A percentile compares a stretch with the other conserved stretches of the same genome.
These are phyloP conservation scores for Peribatodes rhomboidaria DNA, from an alignment of 2,888 invertebrate species.

Conservation along the genomic window DNA sequence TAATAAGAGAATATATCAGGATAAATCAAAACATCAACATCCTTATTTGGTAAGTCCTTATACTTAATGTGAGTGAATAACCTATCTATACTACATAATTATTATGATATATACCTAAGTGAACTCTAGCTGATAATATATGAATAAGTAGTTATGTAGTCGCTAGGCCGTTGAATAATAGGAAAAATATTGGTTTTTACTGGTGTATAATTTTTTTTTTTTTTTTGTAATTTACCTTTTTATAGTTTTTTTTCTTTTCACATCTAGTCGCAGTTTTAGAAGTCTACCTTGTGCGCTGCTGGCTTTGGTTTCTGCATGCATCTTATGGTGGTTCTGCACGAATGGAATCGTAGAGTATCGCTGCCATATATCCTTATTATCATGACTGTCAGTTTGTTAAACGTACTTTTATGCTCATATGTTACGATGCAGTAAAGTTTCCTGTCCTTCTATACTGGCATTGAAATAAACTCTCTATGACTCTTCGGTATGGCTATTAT, in stretches of 20 bases:
- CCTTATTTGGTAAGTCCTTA: no score
- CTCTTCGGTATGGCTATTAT: neutral
- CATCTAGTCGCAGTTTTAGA: neutral
- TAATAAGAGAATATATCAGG: no score
- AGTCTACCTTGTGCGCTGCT: conserved; percentile 2
- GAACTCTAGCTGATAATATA: no score
- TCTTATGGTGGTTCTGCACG: conserved; percentile 32
- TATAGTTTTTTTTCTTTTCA: no score
- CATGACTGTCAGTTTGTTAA: conserved; percentile 21
- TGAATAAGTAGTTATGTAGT: no score
- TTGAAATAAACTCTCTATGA: conserved; percentile 6
- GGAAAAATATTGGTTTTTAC: no score
- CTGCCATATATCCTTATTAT: conserved; percentile 24
- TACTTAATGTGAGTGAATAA: no score
- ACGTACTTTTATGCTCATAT: conserved; percentile 23
- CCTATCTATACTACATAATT: no score
- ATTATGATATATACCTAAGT: no score
- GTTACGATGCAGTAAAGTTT: conserved; percentile 33
- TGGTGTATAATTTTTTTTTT: no score
- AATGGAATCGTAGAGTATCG: conserved; percentile 22
- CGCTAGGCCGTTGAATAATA: no score
- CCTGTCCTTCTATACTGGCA: conserved; percentile 16
- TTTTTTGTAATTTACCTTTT: neutral
- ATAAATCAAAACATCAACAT: no score
- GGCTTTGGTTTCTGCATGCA: conserved; percentile 19